A percentile compares a stretch with the other conserved stretches of the same genome.
Evolutionary conservation across 2,113 vertebrate genomes (phyloP).

Genomic region (Craseonycteris thonglongyai): DNA sequence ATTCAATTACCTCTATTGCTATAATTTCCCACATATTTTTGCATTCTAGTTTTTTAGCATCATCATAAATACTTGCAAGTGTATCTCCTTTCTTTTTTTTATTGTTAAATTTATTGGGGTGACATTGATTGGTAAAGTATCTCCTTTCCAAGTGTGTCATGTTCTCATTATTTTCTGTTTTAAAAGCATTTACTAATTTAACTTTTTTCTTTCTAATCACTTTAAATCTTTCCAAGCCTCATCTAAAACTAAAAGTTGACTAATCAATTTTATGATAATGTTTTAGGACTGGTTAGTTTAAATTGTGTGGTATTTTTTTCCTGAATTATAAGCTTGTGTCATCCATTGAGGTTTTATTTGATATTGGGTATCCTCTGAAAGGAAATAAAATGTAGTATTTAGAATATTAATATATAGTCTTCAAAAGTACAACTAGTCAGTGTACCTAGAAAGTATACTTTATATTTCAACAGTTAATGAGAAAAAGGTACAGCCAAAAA

Average conservation of each 20-base stretch:
- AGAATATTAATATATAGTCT: neutral
- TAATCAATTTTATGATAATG: neutral
- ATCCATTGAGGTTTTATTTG: neutral
- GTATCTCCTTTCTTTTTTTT: rapidly evolving
- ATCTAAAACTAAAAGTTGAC: neutral
- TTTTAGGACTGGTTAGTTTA: neutral
- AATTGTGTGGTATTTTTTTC: neutral
- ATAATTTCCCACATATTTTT: neutral
- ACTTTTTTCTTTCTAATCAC: neutral
- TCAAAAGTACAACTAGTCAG: neutral
- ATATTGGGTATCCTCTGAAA: neutral
- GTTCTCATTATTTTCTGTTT: neutral
- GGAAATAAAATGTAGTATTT: neutral
- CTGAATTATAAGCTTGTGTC: neutral
- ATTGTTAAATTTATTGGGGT: too few species aligned
- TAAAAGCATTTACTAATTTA: neutral
- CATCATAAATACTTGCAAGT: neutral
- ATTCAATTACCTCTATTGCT: neutral
- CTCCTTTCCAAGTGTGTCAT: neutral
- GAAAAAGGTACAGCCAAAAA: neutral
- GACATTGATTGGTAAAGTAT: too few species aligned
- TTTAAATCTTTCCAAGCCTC: neutral
- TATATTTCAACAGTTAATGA: neutral
- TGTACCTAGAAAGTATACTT: neutral
- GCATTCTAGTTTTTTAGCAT: neutral